Percentiles rank a stretch among this genome's conserved stretches.
Conservation (phyloP, 2,888 invertebrate genomes). For the Acrocyrtus sp. region DNA sequence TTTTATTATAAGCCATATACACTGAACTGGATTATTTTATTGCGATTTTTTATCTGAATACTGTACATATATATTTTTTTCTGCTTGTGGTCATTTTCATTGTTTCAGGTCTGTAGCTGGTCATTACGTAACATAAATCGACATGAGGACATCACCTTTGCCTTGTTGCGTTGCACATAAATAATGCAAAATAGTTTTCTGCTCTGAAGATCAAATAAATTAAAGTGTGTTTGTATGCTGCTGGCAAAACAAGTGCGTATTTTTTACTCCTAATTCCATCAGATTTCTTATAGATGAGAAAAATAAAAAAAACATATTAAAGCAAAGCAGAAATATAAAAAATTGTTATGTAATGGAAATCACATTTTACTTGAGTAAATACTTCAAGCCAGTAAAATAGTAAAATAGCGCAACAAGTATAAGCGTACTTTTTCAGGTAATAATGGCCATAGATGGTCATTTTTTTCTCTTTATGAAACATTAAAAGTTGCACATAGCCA, state of each 20-base stretch:
- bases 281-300: too few relatives aligned
- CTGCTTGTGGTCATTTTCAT: background rate
- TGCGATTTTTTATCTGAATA: background rate
- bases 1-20: too few relatives aligned
- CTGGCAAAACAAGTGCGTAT: background rate
- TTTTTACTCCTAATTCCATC: slow-evolving; percentile 1
- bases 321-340: slow-evolving; percentile 5
- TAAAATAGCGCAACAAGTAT: slow-evolving; percentile 20
- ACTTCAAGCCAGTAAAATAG: background rate
- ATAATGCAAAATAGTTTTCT: background rate
- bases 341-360: slow-evolving; percentile 13
- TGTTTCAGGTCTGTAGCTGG: too few relatives aligned
- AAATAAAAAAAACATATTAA: background rate
- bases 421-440: background rate
- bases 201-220: background rate
- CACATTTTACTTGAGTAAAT: background rate
- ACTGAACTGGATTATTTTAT: background rate
- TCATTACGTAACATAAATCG: background rate
- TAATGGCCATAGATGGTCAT: slow-evolving; percentile 17
- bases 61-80: background rate
- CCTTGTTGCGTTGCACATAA: slow-evolving; percentile 1
- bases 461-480: background rate
- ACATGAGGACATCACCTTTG: slow-evolving; percentile 6
- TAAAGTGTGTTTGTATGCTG: slow-evolving; percentile 1
- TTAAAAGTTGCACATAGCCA: background rate